Conservation (phyloP, 1,140 invertebrate species). For the Zeugodacus cucurbitae region DNA sequence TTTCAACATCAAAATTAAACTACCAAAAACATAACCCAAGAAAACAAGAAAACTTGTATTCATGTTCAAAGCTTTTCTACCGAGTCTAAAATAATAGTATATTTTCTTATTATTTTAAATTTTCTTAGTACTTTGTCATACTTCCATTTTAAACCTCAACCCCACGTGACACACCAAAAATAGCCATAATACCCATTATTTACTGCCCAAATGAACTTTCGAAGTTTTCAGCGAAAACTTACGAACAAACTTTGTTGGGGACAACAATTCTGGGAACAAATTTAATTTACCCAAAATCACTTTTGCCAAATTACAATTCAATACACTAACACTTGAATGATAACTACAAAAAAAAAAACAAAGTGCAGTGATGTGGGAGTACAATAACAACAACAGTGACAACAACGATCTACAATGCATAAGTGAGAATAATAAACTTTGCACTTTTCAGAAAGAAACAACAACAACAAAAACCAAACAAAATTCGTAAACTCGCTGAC, state of each 20-base stretch:
- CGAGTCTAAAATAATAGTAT: too few species aligned
- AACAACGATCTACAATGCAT: background rate
- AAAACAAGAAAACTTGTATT: too few species aligned
- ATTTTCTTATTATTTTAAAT: too few species aligned
- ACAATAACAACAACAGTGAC: background rate
- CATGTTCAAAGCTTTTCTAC: too few species aligned
- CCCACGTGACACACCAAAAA: background rate
- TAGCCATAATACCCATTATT: background rate
- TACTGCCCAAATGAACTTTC: background rate
- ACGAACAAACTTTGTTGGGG: background rate
- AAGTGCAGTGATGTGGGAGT: background rate
- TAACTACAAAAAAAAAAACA: background rate
- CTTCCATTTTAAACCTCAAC: too few species aligned
- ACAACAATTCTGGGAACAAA: background rate
- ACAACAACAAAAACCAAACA: background rate
- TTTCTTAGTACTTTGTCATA: too few species aligned
- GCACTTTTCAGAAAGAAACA: background rate
- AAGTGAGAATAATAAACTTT: background rate
- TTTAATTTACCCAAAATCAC: background rate
- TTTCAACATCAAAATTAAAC: too few species aligned
- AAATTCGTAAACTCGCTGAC: background rate
- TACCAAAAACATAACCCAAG: too few species aligned
- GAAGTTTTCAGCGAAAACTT: conserved; percentile 1
- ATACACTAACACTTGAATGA: background rate
- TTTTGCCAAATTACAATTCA: background rate